Percentiles rank a stretch among this genome's conserved stretches.
phyloP scores from a whole-genome alignment of 2,113 vertebrate genomes.

The Bettongia penicillata region DNA sequence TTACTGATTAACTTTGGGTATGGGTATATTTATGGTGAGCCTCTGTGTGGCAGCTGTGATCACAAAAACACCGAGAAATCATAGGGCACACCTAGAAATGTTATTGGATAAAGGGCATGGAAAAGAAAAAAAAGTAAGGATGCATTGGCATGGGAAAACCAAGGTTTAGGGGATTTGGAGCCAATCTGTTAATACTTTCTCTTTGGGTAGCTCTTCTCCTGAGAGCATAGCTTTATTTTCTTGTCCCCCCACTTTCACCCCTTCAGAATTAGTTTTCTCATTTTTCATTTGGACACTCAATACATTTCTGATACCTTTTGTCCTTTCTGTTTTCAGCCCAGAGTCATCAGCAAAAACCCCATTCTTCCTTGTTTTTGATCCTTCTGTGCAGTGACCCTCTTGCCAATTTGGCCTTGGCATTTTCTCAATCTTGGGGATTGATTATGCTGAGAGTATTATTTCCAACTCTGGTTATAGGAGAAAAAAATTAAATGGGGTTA shows the following conservation, averaged over 20 bases:
- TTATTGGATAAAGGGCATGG: slow-evolving; percentile 19
- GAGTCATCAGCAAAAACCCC: neutral
- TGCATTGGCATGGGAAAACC: neutral
- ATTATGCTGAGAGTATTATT: neutral
- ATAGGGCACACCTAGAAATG: neutral
- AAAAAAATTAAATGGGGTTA: neutral
- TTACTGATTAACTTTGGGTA: slow-evolving; percentile 61
- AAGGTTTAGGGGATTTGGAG: neutral
- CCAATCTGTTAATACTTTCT: neutral
- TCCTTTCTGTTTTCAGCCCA: neutral
- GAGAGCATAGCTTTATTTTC: neutral
- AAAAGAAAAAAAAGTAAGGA: neutral
- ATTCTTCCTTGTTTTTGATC: neutral
- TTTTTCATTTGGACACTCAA: neutral
- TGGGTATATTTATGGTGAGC: slow-evolving; percentile 60
- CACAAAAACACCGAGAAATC: neutral
- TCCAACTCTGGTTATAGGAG: neutral
- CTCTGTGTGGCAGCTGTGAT: slow-evolving; percentile 34
- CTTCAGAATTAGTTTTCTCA: neutral
- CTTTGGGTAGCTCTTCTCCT: neutral
- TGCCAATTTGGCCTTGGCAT: neutral
- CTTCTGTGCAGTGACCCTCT: neutral
- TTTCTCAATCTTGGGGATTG: neutral
- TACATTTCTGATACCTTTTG: neutral
- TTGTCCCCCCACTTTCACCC: neutral